These are phyloP conservation scores for Gastrophryne carolinensis DNA, from an alignment of 2,797 vertebrate genomes.

Conservation along the genomic window DNA sequence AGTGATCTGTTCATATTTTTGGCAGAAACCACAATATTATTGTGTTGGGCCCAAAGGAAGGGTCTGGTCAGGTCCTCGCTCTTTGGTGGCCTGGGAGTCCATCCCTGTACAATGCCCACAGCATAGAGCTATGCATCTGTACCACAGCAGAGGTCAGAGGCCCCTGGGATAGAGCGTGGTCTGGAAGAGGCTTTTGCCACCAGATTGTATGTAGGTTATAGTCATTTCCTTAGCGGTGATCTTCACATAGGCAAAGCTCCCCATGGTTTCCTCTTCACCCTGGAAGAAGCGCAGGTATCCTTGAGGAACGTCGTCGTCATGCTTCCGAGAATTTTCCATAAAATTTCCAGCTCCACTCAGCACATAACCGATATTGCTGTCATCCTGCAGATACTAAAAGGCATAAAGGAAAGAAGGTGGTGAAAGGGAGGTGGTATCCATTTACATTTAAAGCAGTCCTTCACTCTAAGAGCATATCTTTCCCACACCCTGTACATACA, in stretches of 20 bases:
- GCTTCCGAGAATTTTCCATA: conserved; percentile 76
- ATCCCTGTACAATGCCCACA: not conserved
- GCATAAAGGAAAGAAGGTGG: not conserved
- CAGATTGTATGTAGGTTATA: conserved; percentile 82
- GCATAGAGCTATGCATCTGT: not conserved
- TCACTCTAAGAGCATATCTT: too few species aligned
- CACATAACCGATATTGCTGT: conserved; percentile 77
- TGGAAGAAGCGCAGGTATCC: conserved; percentile 85
- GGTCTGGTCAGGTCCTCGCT: not conserved
- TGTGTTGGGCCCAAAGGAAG: not conserved
- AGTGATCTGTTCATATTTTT: not conserved
- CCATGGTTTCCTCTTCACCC: conserved; percentile 71
- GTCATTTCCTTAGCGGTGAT: conserved; percentile 71
- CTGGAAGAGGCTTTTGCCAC: conserved; percentile 83
- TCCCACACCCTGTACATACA: too few species aligned
- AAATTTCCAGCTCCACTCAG: conserved; percentile 93
- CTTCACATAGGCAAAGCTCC: conserved; percentile 83
- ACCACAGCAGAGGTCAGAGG: not conserved
- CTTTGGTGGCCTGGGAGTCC: not conserved
- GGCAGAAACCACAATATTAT: not conserved
- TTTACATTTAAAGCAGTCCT: too few species aligned
- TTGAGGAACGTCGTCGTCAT: conserved; percentile 73
- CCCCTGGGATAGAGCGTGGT: conserved; percentile 71
- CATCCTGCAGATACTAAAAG: conserved; percentile 76
- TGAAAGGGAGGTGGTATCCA: not conserved